Evolutionary conservation across 2,113 vertebrate genomes (phyloP).

Genomic region (Pelecanus crispus): DNA sequence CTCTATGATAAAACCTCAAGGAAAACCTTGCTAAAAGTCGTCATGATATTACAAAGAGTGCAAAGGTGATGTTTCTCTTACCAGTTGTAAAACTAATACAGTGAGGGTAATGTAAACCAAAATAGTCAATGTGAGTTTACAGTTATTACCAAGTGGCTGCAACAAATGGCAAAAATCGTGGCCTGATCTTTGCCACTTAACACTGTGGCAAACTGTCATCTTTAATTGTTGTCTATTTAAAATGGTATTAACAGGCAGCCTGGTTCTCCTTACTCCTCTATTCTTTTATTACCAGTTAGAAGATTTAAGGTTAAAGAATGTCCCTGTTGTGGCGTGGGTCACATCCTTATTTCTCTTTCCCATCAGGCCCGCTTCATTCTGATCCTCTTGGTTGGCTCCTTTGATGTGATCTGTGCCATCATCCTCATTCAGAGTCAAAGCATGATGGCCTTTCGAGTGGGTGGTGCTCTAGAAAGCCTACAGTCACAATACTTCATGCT

Average conservation of each 20-base stretch:
- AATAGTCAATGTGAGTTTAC: not conserved
- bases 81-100: not conserved
- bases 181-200: not conserved
- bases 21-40: not conserved
- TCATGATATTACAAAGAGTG: not conserved
- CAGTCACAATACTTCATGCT: constrained; percentile 83
- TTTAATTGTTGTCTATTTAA: not conserved
- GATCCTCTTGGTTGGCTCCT: constrained; percentile 71
- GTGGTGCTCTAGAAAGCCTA: constrained; percentile 79
- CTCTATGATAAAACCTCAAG: not conserved
- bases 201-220: not conserved
- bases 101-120: not conserved
- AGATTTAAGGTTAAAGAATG: not conserved
- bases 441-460: constrained; percentile 86
- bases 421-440: constrained; percentile 75
- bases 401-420: constrained; percentile 71
- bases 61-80: not conserved
- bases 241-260: not conserved
- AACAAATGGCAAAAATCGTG: not conserved
- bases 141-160: not conserved
- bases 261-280: not conserved
- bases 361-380: constrained; percentile 77
- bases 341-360: not conserved
- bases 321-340: not conserved
- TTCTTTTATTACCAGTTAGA: not conserved